Evolutionary conservation across 2,113 vertebrate genomes (phyloP).

Genomic region (Prunella himalayana): DNA sequence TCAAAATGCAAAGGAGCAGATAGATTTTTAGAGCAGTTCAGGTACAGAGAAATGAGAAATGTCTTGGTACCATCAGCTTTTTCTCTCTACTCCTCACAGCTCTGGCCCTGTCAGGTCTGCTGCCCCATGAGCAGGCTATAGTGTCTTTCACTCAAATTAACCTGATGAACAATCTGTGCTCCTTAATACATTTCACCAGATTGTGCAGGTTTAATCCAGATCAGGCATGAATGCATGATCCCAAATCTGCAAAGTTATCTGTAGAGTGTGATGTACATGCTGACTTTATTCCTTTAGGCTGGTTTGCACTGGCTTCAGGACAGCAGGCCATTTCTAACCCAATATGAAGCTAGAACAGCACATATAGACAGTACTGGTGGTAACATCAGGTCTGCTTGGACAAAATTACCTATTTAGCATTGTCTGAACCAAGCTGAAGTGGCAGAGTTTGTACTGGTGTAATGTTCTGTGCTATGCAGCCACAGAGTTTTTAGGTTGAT

Average conservation of each 20-base stretch:
- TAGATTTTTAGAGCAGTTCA: background rate
- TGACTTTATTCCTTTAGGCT: background rate
- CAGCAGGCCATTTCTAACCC: background rate
- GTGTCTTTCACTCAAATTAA: background rate
- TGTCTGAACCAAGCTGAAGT: background rate
- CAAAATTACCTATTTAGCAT: background rate
- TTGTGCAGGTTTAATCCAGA: background rate
- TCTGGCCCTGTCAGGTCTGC: background rate
- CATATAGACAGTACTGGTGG: background rate
- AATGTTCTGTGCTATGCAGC: background rate
- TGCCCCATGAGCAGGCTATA: background rate
- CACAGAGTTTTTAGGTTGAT: background rate
- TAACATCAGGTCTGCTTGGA: background rate
- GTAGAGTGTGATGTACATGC: background rate
- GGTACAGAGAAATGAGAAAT: background rate
- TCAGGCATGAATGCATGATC: accelerated
- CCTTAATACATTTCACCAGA: background rate
- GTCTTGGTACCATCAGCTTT: background rate
- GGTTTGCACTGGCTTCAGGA: background rate
- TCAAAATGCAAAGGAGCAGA: background rate
- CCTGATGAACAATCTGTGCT: background rate
- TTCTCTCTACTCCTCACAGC: background rate
- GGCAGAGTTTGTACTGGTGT: background rate
- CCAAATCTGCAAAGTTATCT: background rate
- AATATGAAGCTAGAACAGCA: background rate